Evolutionary conservation across 2,888 invertebrate genomes (phyloP), one percentile per base, ranked within the genome.

Genomic region (Tethea ocularis): DNA sequence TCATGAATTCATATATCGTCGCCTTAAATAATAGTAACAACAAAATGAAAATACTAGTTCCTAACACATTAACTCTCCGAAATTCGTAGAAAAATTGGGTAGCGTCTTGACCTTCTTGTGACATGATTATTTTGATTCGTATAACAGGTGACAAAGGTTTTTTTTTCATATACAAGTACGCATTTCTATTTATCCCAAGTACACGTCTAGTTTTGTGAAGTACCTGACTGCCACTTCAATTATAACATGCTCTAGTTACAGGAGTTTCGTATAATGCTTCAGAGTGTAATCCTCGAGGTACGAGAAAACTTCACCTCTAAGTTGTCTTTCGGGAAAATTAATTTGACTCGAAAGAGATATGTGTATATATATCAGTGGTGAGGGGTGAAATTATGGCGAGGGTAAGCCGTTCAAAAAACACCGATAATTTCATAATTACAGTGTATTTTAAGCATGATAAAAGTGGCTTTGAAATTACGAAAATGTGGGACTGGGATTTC

Each of bases 201-300:
- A 46, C 17, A 6, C 46, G 46, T 15, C 20, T 46, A 46, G 46
- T 46, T 46, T 46, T 20, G 17, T 10, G 2, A 20, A 46, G 46
- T 46, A 20, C 41, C 41, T 15, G 46, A n/a, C 17, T 46, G 6
- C 17, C 20, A 20, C 17, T 46, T 46, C 46, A 46, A 46, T 46
- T 46, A 46, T 46, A 20, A 46, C 20, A 46, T 20, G 46, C 46
- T 46, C 46, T n/a, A 46, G 46, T 46, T 46, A 20, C 46, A 46
- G 46, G 46, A 46, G 20, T n/a, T 20, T 20, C 46, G 15, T 46
- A 46, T 20, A 46, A 46, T 46, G 20, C 46, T 46, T 20, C 46
- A 46, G n/a, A n/a, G n/a, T 20, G 46, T 46, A 20, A 46, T 46
- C 46, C 46, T 46, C 10, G 20, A 46, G 20, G 8, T 46, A 10